Evolutionary conservation across 2,113 vertebrate genomes (phyloP).

Genomic region (Perognathus longimembris): DNA sequence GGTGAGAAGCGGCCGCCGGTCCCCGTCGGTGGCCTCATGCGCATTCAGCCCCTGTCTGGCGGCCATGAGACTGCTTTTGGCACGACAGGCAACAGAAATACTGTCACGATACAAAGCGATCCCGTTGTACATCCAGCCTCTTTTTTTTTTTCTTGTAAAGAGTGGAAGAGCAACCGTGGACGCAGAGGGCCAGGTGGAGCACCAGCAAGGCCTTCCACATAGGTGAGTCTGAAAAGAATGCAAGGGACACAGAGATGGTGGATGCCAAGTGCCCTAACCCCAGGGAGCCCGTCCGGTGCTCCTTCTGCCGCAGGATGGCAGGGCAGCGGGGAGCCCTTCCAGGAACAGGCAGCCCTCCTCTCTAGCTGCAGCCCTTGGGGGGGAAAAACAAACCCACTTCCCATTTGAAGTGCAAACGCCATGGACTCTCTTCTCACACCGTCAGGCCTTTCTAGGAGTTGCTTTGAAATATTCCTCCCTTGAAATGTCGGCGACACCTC

Average conservation of each 20-base stretch:
- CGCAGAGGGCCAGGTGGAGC: conserved; percentile 66
- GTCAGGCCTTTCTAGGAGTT: conserved; percentile 83
- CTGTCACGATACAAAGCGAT: conserved; percentile 58
- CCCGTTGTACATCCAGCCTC: conserved; percentile 41
- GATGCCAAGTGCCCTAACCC: conserved; percentile 68
- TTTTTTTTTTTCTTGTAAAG: conserved; percentile 69
- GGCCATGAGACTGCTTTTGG: conserved; percentile 10
- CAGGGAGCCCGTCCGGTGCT: conserved; percentile 56
- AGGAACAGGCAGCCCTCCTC: conserved; percentile 43
- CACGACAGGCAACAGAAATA: conserved; percentile 60
- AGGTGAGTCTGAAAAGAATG: not conserved
- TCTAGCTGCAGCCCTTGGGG: not conserved
- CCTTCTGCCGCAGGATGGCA: not conserved
- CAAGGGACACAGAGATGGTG: not conserved
- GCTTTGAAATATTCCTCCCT: conserved; percentile 89
- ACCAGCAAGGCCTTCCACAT: conserved; percentile 26
- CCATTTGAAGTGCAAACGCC: conserved; percentile 41
- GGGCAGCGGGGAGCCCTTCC: conserved; percentile 56
- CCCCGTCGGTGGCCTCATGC: not conserved
- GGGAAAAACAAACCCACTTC: conserved; percentile 15
- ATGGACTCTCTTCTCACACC: conserved; percentile 40
- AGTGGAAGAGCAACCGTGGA: conserved; percentile 68
- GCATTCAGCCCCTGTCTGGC: not conserved
- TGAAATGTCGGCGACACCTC: conserved; percentile 81
- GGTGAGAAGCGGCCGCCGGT: not conserved